Conservation (phyloP, 1,140 invertebrate species). For the Cydia strobilella region DNA sequence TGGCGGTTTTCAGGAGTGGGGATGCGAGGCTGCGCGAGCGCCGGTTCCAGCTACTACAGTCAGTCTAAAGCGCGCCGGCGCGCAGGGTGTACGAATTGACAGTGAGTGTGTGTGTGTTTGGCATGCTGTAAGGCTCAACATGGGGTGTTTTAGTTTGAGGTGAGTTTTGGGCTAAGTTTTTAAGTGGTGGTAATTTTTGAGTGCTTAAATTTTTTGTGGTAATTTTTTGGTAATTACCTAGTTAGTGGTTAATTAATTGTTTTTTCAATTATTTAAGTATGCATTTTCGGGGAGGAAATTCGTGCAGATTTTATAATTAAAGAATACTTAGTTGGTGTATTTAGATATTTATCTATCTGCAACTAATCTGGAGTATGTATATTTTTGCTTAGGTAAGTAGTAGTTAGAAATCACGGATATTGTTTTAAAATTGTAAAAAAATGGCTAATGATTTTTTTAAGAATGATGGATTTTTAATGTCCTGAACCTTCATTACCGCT, state of each 20-base stretch:
- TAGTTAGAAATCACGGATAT: background rate
- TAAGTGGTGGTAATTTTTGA: background rate
- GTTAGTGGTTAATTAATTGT: too few relatives aligned
- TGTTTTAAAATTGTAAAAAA: background rate
- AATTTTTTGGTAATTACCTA: background rate
- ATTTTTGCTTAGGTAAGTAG: background rate
- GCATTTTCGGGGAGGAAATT: too few relatives aligned
- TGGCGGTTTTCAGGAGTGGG: conserved; percentile 66
- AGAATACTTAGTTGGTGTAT: background rate
- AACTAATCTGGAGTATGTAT: background rate
- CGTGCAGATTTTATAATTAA: too few relatives aligned
- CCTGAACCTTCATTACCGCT: background rate
- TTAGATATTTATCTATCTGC: background rate
- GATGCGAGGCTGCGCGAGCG: conserved; percentile 52
- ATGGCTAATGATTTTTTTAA: background rate
- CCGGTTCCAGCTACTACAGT: conserved; percentile 35
- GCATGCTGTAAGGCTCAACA: conserved; percentile 61
- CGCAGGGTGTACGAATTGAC: conserved; percentile 35
- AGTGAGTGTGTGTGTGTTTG: conserved; percentile 48
- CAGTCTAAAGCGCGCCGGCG: conserved; percentile 51
- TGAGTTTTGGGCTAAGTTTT: conserved; percentile 39
- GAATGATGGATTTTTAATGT: conserved; percentile 13
- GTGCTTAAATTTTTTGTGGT: too few relatives aligned
- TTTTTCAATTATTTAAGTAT: background rate
- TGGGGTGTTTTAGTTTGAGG: conserved; percentile 67